Conservation (phyloP, 1,140 invertebrate genomes). For the Anastrepha ludens region DNA sequence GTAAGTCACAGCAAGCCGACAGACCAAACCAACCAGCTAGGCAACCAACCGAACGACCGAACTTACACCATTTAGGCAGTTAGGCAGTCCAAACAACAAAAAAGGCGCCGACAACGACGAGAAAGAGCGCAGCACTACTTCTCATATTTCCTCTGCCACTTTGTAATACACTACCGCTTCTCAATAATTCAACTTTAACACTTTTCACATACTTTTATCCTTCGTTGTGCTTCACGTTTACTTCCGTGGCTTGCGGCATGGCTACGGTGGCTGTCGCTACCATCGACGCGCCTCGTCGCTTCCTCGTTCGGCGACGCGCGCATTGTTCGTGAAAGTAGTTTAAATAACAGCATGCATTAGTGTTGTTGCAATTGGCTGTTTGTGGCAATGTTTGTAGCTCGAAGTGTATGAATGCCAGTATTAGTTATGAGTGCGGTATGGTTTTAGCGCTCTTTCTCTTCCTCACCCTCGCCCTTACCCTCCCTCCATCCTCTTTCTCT, state of each 20-base stretch:
- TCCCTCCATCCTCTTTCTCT: background rate
- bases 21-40: conserved; percentile 32
- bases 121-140: background rate
- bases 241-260: conserved; percentile 10
- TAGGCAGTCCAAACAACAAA: background rate
- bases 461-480: background rate
- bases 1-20: conserved; percentile 25
- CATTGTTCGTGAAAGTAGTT: conserved; percentile 12
- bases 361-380: background rate
- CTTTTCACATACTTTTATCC: background rate
- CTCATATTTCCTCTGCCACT: conserved; percentile 8
- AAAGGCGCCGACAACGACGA: background rate
- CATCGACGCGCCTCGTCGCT: background rate
- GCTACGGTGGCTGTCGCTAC: background rate
- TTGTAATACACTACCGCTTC: background rate
- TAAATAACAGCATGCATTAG: background rate
- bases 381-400: background rate
- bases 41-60: background rate
- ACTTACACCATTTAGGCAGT: background rate
- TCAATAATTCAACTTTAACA: background rate
- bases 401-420: background rate
- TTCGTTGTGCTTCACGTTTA: background rate
- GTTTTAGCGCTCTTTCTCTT: background rate
- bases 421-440: background rate
- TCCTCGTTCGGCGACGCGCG: background rate